phyloP scores from a whole-genome alignment of 2,113 vertebrate genomes.

The Dendrocopos noguchii region DNA sequence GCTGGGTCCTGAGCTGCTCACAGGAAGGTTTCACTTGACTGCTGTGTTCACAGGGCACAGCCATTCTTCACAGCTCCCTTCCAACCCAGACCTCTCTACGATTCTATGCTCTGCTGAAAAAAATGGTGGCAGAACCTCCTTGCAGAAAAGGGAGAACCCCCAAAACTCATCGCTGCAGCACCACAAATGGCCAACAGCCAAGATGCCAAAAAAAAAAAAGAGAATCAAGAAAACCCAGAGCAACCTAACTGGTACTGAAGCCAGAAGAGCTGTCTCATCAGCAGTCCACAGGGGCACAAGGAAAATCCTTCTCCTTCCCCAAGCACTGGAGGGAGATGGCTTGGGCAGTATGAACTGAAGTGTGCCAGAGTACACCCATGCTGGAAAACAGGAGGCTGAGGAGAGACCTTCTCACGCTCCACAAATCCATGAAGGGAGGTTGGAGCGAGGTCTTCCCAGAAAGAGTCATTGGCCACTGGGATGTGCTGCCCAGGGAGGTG shows the following conservation, averaged over 20 bases:
- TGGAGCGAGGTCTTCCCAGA: too few relatives aligned
- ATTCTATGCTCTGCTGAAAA: background rate
- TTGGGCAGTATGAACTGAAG: background rate
- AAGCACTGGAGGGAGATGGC: fast-evolving
- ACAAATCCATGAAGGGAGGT: too few relatives aligned
- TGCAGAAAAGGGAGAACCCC: background rate
- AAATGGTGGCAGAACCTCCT: fast-evolving
- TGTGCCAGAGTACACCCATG: fast-evolving
- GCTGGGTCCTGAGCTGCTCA: fast-evolving
- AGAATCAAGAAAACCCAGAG: background rate
- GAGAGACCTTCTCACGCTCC: too few relatives aligned
- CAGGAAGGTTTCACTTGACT: background rate
- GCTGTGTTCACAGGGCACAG: background rate
- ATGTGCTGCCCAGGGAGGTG: too few relatives aligned
- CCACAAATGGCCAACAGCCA: background rate
- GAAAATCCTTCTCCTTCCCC: background rate
- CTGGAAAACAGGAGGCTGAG: too few relatives aligned
- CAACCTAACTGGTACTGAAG: background rate
- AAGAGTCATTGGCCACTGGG: too few relatives aligned
- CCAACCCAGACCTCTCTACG: too few relatives aligned
- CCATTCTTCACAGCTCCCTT: too few relatives aligned
- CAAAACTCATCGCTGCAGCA: background rate
- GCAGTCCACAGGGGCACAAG: background rate
- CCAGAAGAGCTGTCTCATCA: background rate
- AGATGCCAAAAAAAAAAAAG: background rate